Conservation (phyloP, 64 coral and sea anemone genomes). For the Platygyra sinensis region DNA sequence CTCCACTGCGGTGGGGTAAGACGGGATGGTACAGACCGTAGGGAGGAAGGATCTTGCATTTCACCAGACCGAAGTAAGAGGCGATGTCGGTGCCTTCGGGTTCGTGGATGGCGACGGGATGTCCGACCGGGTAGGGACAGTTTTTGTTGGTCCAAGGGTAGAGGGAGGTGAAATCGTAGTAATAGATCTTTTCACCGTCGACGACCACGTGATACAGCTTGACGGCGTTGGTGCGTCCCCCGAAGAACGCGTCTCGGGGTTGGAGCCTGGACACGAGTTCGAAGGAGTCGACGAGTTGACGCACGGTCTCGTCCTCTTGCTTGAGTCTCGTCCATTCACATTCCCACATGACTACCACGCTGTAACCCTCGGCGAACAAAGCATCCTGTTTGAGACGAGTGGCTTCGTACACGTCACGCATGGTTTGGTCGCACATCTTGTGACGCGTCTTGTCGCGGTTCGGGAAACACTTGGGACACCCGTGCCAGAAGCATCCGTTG, state of each 20-base stretch:
- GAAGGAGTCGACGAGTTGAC: background rate
- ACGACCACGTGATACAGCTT: background rate
- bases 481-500: constrained; percentile 26
- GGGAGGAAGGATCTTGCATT: too few species aligned
- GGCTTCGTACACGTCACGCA: background rate
- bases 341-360: background rate
- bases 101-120: too few species aligned
- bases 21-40: too few species aligned
- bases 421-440: background rate
- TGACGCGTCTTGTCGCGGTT: background rate
- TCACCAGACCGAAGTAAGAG: too few species aligned
- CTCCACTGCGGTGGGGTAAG: too few species aligned
- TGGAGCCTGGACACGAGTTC: background rate
- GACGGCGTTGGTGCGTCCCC: background rate
- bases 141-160: background rate
- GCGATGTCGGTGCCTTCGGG: too few species aligned
- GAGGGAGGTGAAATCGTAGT: background rate
- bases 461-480: constrained; percentile 20
- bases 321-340: background rate
- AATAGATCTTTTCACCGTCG: background rate
- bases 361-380: background rate
- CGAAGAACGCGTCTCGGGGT: background rate
- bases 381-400: background rate
- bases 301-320: background rate
- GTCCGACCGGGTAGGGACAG: background rate